Percentiles rank a stretch among this genome's conserved stretches.
Conservation (phyloP, 2,113 vertebrate genomes). For the Vireo altiloquus region DNA sequence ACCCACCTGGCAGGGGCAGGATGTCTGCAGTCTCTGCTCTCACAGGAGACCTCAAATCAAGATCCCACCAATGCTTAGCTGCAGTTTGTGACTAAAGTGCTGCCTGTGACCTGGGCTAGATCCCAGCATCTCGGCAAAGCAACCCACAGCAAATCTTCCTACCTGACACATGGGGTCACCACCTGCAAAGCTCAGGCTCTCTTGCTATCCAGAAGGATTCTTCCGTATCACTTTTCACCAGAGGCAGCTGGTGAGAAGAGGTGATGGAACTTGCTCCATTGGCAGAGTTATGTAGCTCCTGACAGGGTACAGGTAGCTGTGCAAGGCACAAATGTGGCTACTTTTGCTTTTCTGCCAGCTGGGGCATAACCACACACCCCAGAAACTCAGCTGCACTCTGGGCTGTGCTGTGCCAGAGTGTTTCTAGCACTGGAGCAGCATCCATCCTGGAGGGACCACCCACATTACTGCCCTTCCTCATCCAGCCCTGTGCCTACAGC, state of each 20-base stretch:
- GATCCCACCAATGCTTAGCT: background rate
- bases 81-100: background rate
- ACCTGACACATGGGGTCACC: background rate
- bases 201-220: background rate
- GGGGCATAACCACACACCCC: background rate
- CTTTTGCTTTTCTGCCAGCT: background rate
- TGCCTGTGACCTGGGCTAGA: background rate
- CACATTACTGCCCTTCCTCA: background rate
- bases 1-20: background rate
- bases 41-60: background rate
- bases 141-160: background rate
- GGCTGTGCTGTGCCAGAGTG: background rate
- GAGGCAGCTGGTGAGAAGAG: background rate
- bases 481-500: rapidly evolving
- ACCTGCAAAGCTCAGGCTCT: background rate
- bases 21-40: background rate
- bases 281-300: background rate
- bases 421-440: background rate
- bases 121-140: background rate
- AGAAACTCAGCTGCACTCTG: background rate
- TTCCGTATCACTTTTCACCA: background rate
- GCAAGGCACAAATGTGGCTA: background rate
- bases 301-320: background rate
- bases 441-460: background rate
- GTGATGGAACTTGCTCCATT: background rate